These are phyloP conservation scores for Diploptera punctata DNA, from an alignment of 2,888 invertebrate species.

Conservation along the genomic window DNA sequence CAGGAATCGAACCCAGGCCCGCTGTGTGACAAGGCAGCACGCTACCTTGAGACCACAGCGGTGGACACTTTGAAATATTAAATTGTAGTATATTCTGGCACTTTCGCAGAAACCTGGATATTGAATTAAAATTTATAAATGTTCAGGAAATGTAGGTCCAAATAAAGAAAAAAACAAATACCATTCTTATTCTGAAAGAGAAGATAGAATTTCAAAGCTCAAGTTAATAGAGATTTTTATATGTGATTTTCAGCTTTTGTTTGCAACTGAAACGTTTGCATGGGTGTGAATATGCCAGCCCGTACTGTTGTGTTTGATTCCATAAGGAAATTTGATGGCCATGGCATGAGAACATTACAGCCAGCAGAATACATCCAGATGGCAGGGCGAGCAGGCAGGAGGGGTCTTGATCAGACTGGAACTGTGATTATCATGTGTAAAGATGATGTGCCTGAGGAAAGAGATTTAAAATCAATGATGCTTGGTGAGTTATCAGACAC, in stretches of 20 bases:
- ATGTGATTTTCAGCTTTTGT: conserved; percentile 76
- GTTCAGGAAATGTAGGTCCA: too few relatives aligned
- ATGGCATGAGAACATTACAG: conserved; percentile 72
- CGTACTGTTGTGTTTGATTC: conserved; percentile 97
- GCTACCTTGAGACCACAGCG: too few relatives aligned
- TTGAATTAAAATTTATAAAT: too few relatives aligned
- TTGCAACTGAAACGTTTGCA: conserved; percentile 99
- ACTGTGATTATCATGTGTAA: conserved; percentile 95
- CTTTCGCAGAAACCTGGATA: too few relatives aligned
- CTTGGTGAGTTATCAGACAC: conserved; percentile 63
- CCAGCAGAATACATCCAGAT: conserved; percentile 98
- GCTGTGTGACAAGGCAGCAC: too few relatives aligned
- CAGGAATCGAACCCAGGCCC: too few relatives aligned
- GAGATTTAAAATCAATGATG: conserved; percentile 85
- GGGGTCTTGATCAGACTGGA: conserved; percentile 92
- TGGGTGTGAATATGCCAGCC: conserved; percentile 99
- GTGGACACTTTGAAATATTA: too few relatives aligned
- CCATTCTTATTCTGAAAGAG: too few relatives aligned
- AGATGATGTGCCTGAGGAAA: conserved; percentile 72
- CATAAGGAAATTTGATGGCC: conserved; percentile 90
- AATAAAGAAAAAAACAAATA: too few relatives aligned
- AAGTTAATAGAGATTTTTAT: too few relatives aligned
- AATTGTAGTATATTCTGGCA: too few relatives aligned
- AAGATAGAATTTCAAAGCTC: too few relatives aligned
- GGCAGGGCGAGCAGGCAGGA: conserved; percentile 96